Evolutionary conservation across 2,113 vertebrate species (phyloP), one percentile per base, ranked within the genome.

Genomic region (Nycticryphes semicollaris): DNA sequence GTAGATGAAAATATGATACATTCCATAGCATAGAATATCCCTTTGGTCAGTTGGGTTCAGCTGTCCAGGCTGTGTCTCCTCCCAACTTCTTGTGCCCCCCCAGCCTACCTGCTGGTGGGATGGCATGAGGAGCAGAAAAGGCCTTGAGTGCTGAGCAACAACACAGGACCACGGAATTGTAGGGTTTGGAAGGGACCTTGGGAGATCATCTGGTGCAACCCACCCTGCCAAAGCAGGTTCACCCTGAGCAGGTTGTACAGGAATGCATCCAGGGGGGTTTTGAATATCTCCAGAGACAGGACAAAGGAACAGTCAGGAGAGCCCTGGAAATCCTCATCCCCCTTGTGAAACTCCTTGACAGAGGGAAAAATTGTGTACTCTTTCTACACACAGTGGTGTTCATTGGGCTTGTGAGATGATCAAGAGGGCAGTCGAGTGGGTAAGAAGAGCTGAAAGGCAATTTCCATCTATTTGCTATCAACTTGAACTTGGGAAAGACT

Each of bases 401-500:
- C 93, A 75, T 4, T 98, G 98, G 98, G 90, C 69, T 87, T 94
- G 67, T 82, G 76, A 74, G 30, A 81, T 94, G 48, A 92, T 98
- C 92, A 98, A 96, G 93, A 98, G 93, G 91, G 98, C 98, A 6
- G 96, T 85, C 78, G 92, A 98, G 51, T 98, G 98, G 98, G 98
- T 96, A 28, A 87, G 97, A 96, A 98, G 93, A 98, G 98, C 96
- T 22, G 98, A 99, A 78, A 90, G 67, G n/a, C 97, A 96, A 87
- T 99, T 99, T 94, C 97, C 98, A 17, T 98, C 97, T 59, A 94
- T 99, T 97, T 99, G 94, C 96, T 98, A 97, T 80, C 94, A 97
- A 28, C 98, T 98, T 91, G 98, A 99, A 96, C 93, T 99, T 43
- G 98, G 98, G 39, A 85, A 94, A 90, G 97, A 98, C 88, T 99